phyloP scores from a whole-genome alignment of 1,140 invertebrate species.

The Cotesia glomerata region DNA sequence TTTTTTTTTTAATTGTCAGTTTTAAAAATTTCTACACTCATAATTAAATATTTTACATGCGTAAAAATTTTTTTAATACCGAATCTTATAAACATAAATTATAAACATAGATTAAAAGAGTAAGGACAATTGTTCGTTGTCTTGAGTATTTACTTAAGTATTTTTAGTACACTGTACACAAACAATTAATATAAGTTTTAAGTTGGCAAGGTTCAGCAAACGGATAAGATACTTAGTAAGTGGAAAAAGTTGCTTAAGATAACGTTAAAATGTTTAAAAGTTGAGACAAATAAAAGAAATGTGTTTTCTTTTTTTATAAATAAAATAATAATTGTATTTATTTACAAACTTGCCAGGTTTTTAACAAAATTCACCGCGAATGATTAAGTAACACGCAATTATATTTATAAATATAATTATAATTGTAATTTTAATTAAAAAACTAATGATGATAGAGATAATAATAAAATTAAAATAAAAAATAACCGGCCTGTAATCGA shows the following conservation, averaged over 20 bases:
- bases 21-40: no score
- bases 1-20: no score
- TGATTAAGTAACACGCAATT: conserved; percentile 28
- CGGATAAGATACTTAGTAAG: conserved; percentile 26
- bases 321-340: no score
- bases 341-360: no score
- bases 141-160: no score
- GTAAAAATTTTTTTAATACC: no score
- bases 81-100: no score
- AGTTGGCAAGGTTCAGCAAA: conserved; percentile 55
- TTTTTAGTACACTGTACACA: no score
- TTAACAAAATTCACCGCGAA: background rate
- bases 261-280: conserved; percentile 52
- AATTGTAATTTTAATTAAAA: no score
- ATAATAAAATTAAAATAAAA: conserved; percentile 53
- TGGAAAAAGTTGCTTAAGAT: conserved; percentile 2
- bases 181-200: conserved; percentile 25
- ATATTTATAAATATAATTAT: conserved; percentile 14
- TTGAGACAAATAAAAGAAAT: conserved; percentile 58
- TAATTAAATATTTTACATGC: no score
- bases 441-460: background rate
- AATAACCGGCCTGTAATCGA: conserved; percentile 41
- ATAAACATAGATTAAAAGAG: no score
- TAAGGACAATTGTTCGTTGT: no score
- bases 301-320: conserved; percentile 36